Conservation (phyloP, 64 coral and sea anemone species). For the Montipora capricornis region DNA sequence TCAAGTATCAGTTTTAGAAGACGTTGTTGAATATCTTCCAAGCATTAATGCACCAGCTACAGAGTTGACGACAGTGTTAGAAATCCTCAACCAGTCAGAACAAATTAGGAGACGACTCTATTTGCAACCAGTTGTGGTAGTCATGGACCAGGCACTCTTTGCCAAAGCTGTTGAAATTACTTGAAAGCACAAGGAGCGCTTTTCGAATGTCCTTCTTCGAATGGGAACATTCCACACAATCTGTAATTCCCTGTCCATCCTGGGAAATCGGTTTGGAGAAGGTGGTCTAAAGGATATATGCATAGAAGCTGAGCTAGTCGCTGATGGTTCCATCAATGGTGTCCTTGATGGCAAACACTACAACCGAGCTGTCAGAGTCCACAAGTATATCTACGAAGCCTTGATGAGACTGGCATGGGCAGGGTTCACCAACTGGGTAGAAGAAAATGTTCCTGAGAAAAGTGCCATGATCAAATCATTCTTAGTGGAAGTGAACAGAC, state of each 20-base stretch:
- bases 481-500: background rate
- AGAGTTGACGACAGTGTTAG: conserved; percentile 53
- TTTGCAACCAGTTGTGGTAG: conserved; percentile 29
- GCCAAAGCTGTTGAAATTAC: conserved; percentile 58
- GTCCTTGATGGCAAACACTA: conserved; percentile 58
- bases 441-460: conserved; percentile 9
- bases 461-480: background rate
- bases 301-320: conserved; percentile 55
- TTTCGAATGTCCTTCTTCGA: background rate
- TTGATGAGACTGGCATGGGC: conserved; percentile 45
- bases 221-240: conserved; percentile 63
- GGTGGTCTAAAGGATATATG: conserved; percentile 53
- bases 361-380: conserved; percentile 52
- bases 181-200: conserved; percentile 39
- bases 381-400: conserved; percentile 65
- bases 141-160: conserved; percentile 66
- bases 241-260: conserved; percentile 45
- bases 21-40: conserved; percentile 65
- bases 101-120: conserved; percentile 38
- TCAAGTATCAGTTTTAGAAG: conserved; percentile 25
- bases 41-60: conserved; percentile 61
- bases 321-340: conserved; percentile 44
- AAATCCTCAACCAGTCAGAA: conserved; percentile 57
- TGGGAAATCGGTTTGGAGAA: conserved; percentile 52
- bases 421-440: conserved; percentile 34